Conservation (phyloP, 2,888 invertebrate genomes). For the Timandra comae region DNA sequence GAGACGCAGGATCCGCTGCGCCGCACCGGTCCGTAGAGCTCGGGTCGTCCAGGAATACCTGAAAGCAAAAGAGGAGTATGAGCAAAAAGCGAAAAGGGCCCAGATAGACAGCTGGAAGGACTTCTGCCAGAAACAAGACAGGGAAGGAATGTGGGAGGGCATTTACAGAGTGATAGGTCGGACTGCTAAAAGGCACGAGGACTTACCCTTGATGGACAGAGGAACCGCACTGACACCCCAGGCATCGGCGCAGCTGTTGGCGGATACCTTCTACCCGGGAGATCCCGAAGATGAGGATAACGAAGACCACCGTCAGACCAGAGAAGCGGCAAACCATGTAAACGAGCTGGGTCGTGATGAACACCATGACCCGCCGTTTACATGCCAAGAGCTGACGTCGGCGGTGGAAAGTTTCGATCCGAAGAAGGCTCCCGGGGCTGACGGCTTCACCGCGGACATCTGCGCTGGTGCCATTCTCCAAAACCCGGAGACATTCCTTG, state of each 20-base stretch:
- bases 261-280: conserved; percentile 3
- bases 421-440: conserved; percentile 7
- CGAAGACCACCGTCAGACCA: neutral
- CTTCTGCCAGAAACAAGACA: no score
- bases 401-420: conserved; percentile 2
- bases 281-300: neutral
- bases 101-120: no score
- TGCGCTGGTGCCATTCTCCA: conserved; percentile 10
- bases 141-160: no score
- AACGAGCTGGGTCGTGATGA: neutral
- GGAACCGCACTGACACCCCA: no score
- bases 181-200: no score
- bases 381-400: neutral
- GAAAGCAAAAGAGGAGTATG: no score
- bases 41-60: no score
- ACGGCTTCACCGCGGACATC: conserved; percentile 15
- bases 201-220: no score
- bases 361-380: neutral
- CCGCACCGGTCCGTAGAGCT: no score
- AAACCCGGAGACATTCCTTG: conserved; percentile 1
- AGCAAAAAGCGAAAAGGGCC: no score
- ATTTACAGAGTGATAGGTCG: no score
- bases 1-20: no score
- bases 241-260: neutral
- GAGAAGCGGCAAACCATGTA: neutral